Conservation (phyloP, 2,888 invertebrate species). For the Drosophila infuscata region DNA sequence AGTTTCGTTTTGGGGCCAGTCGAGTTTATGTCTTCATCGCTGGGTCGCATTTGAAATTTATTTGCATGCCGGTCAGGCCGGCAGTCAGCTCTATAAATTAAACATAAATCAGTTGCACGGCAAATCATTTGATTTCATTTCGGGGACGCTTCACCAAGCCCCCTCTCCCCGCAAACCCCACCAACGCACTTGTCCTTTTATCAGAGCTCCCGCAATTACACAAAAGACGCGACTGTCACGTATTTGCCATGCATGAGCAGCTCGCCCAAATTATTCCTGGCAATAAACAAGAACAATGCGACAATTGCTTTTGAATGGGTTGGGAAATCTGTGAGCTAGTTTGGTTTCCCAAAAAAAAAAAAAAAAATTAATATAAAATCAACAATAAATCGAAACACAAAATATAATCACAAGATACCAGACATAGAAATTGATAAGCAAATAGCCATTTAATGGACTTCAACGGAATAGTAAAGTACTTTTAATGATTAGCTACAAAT, state of each 20-base stretch:
- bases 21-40: slow-evolving; percentile 74
- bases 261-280: slow-evolving; percentile 46
- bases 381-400: not conserved
- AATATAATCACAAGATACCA: slow-evolving; percentile 19
- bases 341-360: not conserved
- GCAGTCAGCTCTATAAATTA: slow-evolving; percentile 74
- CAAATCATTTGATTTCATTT: slow-evolving; percentile 78
- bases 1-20: slow-evolving; percentile 54
- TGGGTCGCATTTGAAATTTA: slow-evolving; percentile 64
- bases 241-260: slow-evolving; percentile 56
- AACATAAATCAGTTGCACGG: slow-evolving; percentile 77
- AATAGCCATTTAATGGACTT: slow-evolving; percentile 74
- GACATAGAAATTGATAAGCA: slow-evolving; percentile 72
- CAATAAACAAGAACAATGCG: slow-evolving; percentile 59
- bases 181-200: not conserved
- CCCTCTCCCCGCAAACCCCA: not conserved
- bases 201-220: slow-evolving; percentile 43
- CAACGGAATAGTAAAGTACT: slow-evolving; percentile 64
- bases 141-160: slow-evolving; percentile 35
- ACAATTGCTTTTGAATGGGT: slow-evolving; percentile 47
- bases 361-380: not conserved
- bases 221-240: slow-evolving; percentile 61
- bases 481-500: slow-evolving; percentile 68
- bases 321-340: not conserved
- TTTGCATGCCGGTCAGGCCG: slow-evolving; percentile 76